Evolutionary conservation across 2,888 invertebrate genomes (phyloP).

Genomic region (Agonopterix heracliana): DNA sequence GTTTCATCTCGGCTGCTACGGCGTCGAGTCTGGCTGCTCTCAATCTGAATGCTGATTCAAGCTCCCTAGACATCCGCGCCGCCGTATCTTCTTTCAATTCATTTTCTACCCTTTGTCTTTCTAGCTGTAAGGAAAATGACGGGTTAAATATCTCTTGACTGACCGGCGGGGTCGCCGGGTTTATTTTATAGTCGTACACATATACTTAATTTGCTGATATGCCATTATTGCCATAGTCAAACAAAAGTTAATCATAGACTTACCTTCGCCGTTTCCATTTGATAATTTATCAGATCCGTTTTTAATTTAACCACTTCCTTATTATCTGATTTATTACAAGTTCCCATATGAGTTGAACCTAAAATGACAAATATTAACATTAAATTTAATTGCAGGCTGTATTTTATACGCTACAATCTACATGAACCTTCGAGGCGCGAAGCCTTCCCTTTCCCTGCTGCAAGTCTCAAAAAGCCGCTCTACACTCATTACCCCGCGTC

Average conservation of each 20-base stretch:
- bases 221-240: too few relatives aligned
- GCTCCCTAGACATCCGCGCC: conserved; percentile 29
- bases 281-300: conserved; percentile 49
- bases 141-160: not conserved
- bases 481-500: too few relatives aligned
- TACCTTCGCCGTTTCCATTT: conserved; percentile 64
- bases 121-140: conserved; percentile 33
- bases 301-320: conserved; percentile 50
- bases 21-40: conserved; percentile 51
- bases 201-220: too few relatives aligned
- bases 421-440: too few relatives aligned
- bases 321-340: conserved; percentile 28
- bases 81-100: conserved; percentile 35
- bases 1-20: conserved; percentile 37
- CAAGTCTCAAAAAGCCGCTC: too few relatives aligned
- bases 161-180: too few relatives aligned
- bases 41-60: conserved; percentile 42
- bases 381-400: not conserved
- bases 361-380: conserved; percentile 16
- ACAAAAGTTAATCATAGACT: too few relatives aligned
- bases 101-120: conserved; percentile 54
- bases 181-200: too few relatives aligned
- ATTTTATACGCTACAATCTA: too few relatives aligned
- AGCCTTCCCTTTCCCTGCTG: too few relatives aligned
- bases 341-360: conserved; percentile 27